Base-by-base conservation (phyloP, 2,113 vertebrate genomes). In the Ailuropoda melanoleuca region DNA sequence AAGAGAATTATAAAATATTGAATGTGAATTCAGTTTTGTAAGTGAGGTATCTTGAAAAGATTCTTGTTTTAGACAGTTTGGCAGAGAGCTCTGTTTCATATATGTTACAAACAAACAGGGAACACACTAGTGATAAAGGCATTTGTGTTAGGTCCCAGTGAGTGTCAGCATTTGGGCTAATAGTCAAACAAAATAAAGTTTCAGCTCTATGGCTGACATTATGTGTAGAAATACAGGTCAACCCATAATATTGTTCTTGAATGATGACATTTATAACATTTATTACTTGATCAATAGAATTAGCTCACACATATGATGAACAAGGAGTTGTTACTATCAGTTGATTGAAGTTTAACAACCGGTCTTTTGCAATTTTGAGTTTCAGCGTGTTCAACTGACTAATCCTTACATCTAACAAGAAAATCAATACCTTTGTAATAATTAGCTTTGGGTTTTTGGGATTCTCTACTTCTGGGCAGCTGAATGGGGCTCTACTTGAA, bases 1-100 rank as follows among this genome's bases (percentile, higher is more conserved):
- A 96, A 95, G 60, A 88, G 82, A 98, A 97, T 82, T 97, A 92
- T 48, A 97, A 98, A 97, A 98, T 96, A 97, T 86, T 97, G 98
- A 98, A 97, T 96, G 90, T 93, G 97, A 0, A 66, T 15, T 96
- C 92, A 95, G 70, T 70, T 97, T 86, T 80, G 23, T 92, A 78
- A 96, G 39, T 97, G n/a, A 89, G 72, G 85, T 56, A 72, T 84
- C 68, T 78, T 93, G 80, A 88, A 98, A 98, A 98, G 94, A 97
- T 56, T 64, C 85, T 89, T 78, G 18, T 55, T 85, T 84, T 29
- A 55, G 43, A 34, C 17, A 83, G 48, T 75, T 53, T 92, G 39
- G 43, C 26, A 93, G 31, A 91, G 34, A 94, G 88, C 31, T 78
- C 18, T 12, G 46, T 92, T 90, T 87, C 29, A 78, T 17, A 90